Base-by-base conservation (phyloP, 2,797 vertebrate species). In the Benthosema pterotum region DNA sequence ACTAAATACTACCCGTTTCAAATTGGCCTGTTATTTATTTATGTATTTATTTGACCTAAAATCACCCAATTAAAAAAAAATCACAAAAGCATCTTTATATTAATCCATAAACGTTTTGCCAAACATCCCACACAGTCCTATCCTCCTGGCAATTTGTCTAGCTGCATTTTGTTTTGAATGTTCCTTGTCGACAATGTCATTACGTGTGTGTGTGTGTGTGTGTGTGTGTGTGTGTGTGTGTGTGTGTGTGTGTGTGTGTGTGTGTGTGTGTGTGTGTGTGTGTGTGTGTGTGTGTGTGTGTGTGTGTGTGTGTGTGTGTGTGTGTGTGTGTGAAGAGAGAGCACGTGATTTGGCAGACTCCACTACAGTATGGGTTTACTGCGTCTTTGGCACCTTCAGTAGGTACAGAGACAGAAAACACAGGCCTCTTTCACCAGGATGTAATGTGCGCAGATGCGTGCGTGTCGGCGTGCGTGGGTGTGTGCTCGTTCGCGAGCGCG, bases 381-480 rank as follows among this genome's bases (percentile, higher is more conserved):
- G 22, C n/a, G 45, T 32, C n/a, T 56, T 42, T 5, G 18, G 55
- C 32, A 46, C 52, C 17, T 60, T 51, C 54, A 32, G n/a, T 12
- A 9, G 11, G 19, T n/a, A 19, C 32, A 58, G 28, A 58, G 28
- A 12, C 16, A 15, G 25, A 45, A 42, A 49, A 58, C 55, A 65
- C 28, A 43, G 18, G 38, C 47, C 18, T 16, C 50, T 66, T 50
- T 42, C 18, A 57, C 46, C 54, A 15, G 15, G 17, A 43, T 38
- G 42, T 14, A 18, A 42, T 60, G 28, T 54, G 49, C 68, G 50
- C 51, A 51, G 45, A 55, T 19, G 17, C 28, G 56, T 22, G 15
- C 15, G 15, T 65, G 11, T 18, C 8, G 2, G 16, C 5, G 7
- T 63, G n/a, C 46, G 28, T 25, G 22, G 3, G 22, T 25, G 22